Evolutionary conservation across 2,888 invertebrate genomes (phyloP).

Genomic region (Achlya flavicornis): DNA sequence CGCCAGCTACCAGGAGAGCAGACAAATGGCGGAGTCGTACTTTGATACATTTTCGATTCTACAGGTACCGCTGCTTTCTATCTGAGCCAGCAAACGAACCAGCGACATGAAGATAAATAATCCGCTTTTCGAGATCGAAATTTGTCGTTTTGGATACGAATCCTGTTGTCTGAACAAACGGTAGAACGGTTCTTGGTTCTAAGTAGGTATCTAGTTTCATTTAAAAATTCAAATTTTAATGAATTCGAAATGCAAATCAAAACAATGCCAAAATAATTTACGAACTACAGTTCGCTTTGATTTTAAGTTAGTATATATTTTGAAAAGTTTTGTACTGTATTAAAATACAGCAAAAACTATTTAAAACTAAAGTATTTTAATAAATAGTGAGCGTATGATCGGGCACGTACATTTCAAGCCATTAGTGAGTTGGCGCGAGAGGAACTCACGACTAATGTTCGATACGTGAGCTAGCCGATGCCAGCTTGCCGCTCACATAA

Average conservation of each 20-base stretch:
- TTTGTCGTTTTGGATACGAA: constrained; percentile 18
- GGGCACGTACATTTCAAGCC: constrained; percentile 55
- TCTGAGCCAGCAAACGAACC: constrained; percentile 31
- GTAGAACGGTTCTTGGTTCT: not conserved
- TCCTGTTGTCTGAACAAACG: not conserved
- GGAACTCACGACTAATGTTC: constrained; percentile 53
- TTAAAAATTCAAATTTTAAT: no score
- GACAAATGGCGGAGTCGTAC: constrained; percentile 33
- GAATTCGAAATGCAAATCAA: no score
- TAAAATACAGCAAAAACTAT: no score
- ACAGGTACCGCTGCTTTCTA: constrained; percentile 18
- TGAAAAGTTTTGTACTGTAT: no score
- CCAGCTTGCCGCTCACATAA: constrained; percentile 19
- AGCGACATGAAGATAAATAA: constrained; percentile 16
- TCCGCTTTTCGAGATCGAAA: constrained; percentile 20
- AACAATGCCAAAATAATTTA: no score
- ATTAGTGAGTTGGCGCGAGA: constrained; percentile 58
- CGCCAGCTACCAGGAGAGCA: constrained; percentile 27
- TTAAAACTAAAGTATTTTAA: constrained; percentile 8
- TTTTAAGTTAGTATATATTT: no score
- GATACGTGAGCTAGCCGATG: constrained; percentile 51
- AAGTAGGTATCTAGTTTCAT: not conserved
- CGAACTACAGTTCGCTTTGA: no score
- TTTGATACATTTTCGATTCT: constrained; percentile 42
- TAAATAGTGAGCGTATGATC: constrained; percentile 31